Percentiles rank a stretch among this genome's conserved stretches.
These are phyloP conservation scores for Myripristis jacobus DNA, from an alignment of 2,797 vertebrate genomes.

Conservation along the genomic window DNA sequence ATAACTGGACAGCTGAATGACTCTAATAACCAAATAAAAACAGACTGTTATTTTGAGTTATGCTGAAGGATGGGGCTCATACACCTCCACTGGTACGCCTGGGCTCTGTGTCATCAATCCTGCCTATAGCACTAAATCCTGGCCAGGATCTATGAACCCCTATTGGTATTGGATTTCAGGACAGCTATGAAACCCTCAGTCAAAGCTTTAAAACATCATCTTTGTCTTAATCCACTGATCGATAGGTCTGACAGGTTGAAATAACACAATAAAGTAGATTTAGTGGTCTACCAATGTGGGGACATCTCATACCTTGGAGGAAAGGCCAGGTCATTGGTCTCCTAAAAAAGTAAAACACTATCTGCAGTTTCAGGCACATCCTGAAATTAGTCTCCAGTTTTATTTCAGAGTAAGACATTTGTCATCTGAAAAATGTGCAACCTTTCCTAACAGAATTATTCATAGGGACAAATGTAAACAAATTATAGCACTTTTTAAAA, in stretches of 20 bases:
- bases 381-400: neutral
- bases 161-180: constrained; percentile 79
- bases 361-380: constrained; percentile 26
- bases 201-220: constrained; percentile 81
- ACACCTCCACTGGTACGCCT: constrained; percentile 53
- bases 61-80: constrained; percentile 64
- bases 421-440: neutral
- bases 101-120: constrained; percentile 73
- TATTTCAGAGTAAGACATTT: neutral
- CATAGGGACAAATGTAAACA: too few relatives aligned
- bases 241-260: constrained; percentile 79
- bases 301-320: constrained; percentile 70
- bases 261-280: constrained; percentile 84
- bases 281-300: constrained; percentile 64
- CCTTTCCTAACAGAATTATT: too few relatives aligned
- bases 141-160: constrained; percentile 69
- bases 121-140: constrained; percentile 74
- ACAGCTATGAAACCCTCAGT: constrained; percentile 76
- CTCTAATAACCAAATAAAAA: constrained; percentile 76
- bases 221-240: constrained; percentile 83
- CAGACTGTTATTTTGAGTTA: constrained; percentile 71
- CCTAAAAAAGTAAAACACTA: constrained; percentile 47
- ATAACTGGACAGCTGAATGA: constrained; percentile 70
- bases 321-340: constrained; percentile 49
- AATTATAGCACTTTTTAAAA: neutral